These are phyloP conservation scores for Brachionus koreanus DNA, from an alignment of 1,140 invertebrate genomes.

Conservation along the genomic window DNA sequence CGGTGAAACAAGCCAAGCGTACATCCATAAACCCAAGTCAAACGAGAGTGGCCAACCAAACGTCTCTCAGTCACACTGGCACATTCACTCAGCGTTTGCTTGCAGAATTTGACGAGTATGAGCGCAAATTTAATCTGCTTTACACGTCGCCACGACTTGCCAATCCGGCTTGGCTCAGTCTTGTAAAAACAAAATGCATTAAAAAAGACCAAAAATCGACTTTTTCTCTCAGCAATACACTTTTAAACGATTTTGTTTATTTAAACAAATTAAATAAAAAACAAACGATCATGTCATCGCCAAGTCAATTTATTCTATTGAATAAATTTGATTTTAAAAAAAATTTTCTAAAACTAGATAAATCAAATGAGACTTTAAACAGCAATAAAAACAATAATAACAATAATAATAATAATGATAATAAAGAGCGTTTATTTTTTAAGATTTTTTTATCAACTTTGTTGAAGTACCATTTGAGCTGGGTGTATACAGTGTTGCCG, in stretches of 20 bases:
- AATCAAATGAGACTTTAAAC: background rate
- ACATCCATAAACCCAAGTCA: background rate
- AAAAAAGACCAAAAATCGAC: background rate
- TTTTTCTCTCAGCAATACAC: background rate
- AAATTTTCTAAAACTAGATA: background rate
- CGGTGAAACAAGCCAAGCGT: background rate
- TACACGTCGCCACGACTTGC: background rate
- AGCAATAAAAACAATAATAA: too few relatives aligned
- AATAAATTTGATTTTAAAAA: conserved; percentile 2
- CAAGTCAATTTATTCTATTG: background rate
- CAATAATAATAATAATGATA: too few relatives aligned
- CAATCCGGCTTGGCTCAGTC: background rate
- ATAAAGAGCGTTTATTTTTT: background rate
- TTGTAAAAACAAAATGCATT: background rate
- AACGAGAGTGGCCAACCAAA: background rate
- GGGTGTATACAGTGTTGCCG: conserved; percentile 9
- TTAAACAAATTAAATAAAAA: background rate
- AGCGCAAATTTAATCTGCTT: background rate
- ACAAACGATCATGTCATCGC: background rate
- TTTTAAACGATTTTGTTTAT: background rate
- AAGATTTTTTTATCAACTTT: conserved; percentile 1
- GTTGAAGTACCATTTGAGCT: conserved; percentile 27
- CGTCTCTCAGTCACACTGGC: too few relatives aligned
- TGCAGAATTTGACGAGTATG: background rate
- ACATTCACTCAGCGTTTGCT: background rate